A percentile compares a stretch with the other conserved stretches of the same genome.
phyloP scores from a whole-genome alignment of 2,888 invertebrate species.

The Diaprepes abbreviatus region DNA sequence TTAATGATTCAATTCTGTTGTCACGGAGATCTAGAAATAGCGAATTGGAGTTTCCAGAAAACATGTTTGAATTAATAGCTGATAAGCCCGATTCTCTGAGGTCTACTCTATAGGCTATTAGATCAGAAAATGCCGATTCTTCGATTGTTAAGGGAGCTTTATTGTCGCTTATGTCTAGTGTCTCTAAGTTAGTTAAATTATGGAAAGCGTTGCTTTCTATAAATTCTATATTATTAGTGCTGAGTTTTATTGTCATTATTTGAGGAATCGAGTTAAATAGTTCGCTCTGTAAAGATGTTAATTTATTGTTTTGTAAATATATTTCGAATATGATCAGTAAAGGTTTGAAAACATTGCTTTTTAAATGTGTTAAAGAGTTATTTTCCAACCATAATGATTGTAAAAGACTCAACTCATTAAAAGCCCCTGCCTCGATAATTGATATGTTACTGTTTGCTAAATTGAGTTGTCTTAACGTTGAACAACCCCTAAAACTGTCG shows the following conservation, averaged over 20 bases:
- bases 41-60: not conserved
- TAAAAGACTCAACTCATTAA: not conserved
- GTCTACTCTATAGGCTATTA: not conserved
- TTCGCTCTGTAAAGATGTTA: not conserved
- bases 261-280: not conserved
- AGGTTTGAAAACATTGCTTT: not conserved
- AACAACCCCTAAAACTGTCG: not conserved
- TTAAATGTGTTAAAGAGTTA: not conserved
- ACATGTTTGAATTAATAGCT: not conserved
- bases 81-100: not conserved
- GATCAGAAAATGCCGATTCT: not conserved
- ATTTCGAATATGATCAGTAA: not conserved
- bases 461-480: not conserved
- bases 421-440: not conserved
- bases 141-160: not conserved
- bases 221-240: not conserved
- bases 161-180: not conserved
- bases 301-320: constrained; percentile 2
- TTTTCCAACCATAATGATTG: not conserved
- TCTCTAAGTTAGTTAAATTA: not conserved
- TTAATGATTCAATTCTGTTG: not conserved
- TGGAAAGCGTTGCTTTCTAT: not conserved
- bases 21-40: not conserved
- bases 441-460: not conserved
- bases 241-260: not conserved